Evolutionary conservation across 2,797 vertebrate genomes (phyloP), one percentile per base, ranked within the genome.

Genomic region (Moxostoma hubbsi): DNA sequence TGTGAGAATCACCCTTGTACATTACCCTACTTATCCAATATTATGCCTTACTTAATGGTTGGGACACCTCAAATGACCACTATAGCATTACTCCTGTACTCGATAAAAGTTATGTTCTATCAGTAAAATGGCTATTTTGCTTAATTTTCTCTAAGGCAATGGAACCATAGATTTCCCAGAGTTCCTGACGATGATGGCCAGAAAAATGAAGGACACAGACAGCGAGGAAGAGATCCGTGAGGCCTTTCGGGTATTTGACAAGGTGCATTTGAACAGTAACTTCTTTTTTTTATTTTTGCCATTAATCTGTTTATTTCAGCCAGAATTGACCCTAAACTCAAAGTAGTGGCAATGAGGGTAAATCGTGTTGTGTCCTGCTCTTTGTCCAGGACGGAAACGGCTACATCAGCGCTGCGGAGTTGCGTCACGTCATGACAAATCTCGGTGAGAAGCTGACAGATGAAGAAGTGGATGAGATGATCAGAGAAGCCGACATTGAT

Each of bases 151-250:
- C 89, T 36, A 36, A 99, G 97, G 98, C 86, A 99, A 99, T 79
- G 98, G 98, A 92, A 99, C 98, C 89, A 99, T 99, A 1, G 98
- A 99, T 93, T 99, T 99, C 88, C 98, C 98, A 2, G 98, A 99
- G 88, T 99, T 99, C 89, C 92, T 99, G 90, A 99, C 98, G 81
- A 99, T 99, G 98, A 99, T 99, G 98, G 98, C 97, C 90, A 97
- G 97, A 91, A 98, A 99, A 96, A 99, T 99, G 98, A 99, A 99
- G 91, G 98, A 99, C 87, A 99, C 97, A 79, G 97, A 99, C 93
- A 99, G 98, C 0, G 97, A 99, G 93, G 97, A 99, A 89, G 97
- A 99, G 92, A 99, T 99, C 89, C 96, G 97, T 1, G 97, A 99
- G 88, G 98, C 97, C 82, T 99, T 99, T 95, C 92, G 97, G 90